Conservation (phyloP, 2,888 invertebrate species). For the Hecatera dysodea region DNA sequence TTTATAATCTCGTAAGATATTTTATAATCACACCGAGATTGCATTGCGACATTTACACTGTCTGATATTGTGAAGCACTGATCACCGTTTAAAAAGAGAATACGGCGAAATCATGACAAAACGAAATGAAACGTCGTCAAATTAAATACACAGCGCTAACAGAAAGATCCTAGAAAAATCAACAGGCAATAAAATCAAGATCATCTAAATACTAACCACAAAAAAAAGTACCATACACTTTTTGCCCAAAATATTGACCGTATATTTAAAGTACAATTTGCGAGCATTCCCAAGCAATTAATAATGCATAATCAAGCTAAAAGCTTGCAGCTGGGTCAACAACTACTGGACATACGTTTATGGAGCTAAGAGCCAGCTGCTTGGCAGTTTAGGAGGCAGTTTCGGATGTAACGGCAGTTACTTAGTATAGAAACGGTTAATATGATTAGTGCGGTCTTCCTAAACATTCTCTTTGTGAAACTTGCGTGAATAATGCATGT, state of each 20-base stretch:
- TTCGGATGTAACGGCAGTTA: slow-evolving; percentile 62
- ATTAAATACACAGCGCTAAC: not conserved
- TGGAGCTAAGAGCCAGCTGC: slow-evolving; percentile 65
- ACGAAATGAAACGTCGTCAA: not conserved
- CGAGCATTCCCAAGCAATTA: slow-evolving; percentile 60
- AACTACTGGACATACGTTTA: slow-evolving; percentile 69
- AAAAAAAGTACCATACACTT: slow-evolving; percentile 7
- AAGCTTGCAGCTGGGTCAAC: slow-evolving; percentile 72
- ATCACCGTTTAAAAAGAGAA: no score
- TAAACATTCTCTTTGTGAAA: slow-evolving; percentile 64
- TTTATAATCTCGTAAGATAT: no score
- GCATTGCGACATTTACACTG: no score
- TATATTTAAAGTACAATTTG: slow-evolving; percentile 64
- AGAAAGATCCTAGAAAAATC: no score
- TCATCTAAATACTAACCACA: slow-evolving; percentile 5
- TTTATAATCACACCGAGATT: no score
- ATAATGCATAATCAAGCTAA: slow-evolving; percentile 78
- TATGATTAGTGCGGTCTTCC: slow-evolving; percentile 63
- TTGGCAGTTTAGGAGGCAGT: slow-evolving; percentile 60
- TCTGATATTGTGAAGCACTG: no score
- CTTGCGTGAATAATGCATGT: slow-evolving; percentile 62
- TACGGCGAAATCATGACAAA: not conserved
- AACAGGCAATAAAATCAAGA: not conserved
- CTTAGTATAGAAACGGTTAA: slow-evolving; percentile 56
- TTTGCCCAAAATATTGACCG: slow-evolving; percentile 41